Evolutionary conservation across 2,888 invertebrate genomes (phyloP), one percentile per base, ranked within the genome.

Genomic region (Lasioglossum figueresi): DNA sequence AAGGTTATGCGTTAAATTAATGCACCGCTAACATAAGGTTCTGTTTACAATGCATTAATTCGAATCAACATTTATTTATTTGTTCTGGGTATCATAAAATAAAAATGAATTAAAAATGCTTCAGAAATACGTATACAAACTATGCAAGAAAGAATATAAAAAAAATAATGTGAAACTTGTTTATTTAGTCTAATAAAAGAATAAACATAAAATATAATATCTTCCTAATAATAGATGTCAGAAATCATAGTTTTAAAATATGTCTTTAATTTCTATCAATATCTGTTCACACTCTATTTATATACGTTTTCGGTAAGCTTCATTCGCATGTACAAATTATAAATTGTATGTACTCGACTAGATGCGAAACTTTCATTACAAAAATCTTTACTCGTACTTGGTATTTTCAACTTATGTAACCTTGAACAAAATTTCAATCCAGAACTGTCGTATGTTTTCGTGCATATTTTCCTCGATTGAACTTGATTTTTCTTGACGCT

Each of bases 1-100:
- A 34, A 85, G 85, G 86, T 89, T 89, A 89, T 76, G 27, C 70
- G 34, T 12, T 31, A 72, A 75, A 66, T 80, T 52, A 80, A 77
- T 56, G 66, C 10, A 48, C 14, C 48, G 73, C n/a, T n/a, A 63
- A 23, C 37, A 19, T 75, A 84, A 77, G 37, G 79, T 72, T 74
- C 43, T 31, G 52, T 83, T 52, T 68, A 43, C 84, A 85, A 48
- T 68, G 16, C 27, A 5, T 31, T 40, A 48, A 72, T 68, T 19
- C 2, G 3, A 27, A 71, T 59, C 16, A 66, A 48, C 37, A 56
- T 63, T 14, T 1, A 45, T 1, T 27, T 34, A 6, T n/a, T 70
- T 76, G 37, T 37, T 43, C 0, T 6, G 27, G 34, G 27, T 0
- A 34, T 40, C 1, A 8, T 6, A 34, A 23, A 12, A n/a, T n/a